A percentile compares a stretch with the other conserved stretches of the same genome.
phyloP scores from a whole-genome alignment of 2,113 vertebrate genomes.

The Polypterus senegalus region DNA sequence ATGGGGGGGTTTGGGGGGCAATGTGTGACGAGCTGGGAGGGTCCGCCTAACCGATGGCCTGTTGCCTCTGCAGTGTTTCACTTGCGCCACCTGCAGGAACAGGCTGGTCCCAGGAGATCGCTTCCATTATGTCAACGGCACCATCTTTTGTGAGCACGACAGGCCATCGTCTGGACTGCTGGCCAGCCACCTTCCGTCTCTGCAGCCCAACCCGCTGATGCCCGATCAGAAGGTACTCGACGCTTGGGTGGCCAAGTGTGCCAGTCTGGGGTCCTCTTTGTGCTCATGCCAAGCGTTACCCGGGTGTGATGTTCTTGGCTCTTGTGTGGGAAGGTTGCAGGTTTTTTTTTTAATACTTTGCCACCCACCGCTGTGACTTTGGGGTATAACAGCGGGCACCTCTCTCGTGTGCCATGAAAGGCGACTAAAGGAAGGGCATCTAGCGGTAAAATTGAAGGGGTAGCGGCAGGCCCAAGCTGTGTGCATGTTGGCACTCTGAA shows the following conservation, averaged over 20 bases:
- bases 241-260: background rate
- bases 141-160: slow-evolving; percentile 63
- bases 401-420: no score
- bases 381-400: background rate
- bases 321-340: background rate
- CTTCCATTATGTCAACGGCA: slow-evolving; percentile 58
- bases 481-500: background rate
- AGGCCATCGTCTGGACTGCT: slow-evolving; percentile 44
- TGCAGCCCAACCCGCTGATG: slow-evolving; percentile 43
- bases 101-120: slow-evolving; percentile 55
- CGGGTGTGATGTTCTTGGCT: background rate
- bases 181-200: slow-evolving; percentile 36
- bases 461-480: background rate
- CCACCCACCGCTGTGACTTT: background rate
- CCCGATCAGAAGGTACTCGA: slow-evolving; percentile 55
- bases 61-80: slow-evolving; percentile 45
- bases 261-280: background rate
- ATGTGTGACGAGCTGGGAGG: background rate
- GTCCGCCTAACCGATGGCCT: background rate
- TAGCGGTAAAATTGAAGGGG: background rate
- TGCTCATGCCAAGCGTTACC: background rate
- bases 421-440: background rate
- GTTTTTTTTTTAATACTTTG: background rate
- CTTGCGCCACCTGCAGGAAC: slow-evolving; percentile 58
- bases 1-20: background rate